phyloP scores from a whole-genome alignment of 2,113 vertebrate genomes.

The Alethe castanea region DNA sequence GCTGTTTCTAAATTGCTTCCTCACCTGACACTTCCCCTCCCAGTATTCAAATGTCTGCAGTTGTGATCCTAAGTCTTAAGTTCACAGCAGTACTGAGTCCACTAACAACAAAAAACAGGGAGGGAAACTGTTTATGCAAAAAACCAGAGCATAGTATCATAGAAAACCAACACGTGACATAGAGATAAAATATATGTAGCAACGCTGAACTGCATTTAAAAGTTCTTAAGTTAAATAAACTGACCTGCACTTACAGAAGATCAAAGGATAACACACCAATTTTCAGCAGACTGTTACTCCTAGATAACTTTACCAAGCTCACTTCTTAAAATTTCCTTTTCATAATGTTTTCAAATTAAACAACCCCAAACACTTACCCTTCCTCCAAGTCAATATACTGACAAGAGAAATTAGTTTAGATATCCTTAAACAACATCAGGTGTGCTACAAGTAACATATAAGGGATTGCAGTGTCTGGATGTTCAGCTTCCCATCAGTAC shows the following conservation, averaged over 20 bases:
- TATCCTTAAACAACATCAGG: background rate
- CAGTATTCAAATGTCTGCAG: background rate
- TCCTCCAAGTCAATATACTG: background rate
- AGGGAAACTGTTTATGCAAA: background rate
- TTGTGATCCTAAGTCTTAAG: background rate
- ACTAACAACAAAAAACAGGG: background rate
- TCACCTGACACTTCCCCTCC: background rate
- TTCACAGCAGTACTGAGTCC: background rate
- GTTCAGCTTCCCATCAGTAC: background rate
- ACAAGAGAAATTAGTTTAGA: background rate
- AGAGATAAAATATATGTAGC: background rate
- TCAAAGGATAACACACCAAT: background rate
- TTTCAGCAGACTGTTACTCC: background rate
- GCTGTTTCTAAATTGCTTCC: background rate
- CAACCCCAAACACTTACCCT: background rate
- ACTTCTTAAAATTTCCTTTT: background rate
- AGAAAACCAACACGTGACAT: background rate
- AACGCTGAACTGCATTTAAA: background rate
- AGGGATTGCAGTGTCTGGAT: background rate
- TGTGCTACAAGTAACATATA: background rate
- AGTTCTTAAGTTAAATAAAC: background rate
- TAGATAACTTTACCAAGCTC: background rate
- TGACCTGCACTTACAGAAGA: background rate
- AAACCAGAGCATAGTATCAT: fast-evolving
- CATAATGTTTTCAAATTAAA: background rate